These are phyloP conservation scores for Tangara arthus DNA, from an alignment of 2,797 vertebrate species.

Conservation along the genomic window DNA sequence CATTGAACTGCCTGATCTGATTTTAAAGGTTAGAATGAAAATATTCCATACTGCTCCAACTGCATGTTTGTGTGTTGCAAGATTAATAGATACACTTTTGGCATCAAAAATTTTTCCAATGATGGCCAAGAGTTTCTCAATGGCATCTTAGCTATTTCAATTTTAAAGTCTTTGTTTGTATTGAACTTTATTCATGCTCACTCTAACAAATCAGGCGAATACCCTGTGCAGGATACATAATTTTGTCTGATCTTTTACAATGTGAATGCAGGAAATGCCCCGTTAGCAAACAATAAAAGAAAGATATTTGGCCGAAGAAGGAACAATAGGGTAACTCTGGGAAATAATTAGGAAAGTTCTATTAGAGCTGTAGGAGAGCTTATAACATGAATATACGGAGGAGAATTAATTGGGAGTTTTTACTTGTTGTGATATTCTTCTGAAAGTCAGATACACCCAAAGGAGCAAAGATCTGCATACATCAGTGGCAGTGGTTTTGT, in stretches of 20 bases:
- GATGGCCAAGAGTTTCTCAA: not conserved
- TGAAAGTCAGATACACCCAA: not conserved
- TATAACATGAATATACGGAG: not conserved
- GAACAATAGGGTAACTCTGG: conserved; percentile 31
- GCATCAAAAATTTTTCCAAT: not conserved
- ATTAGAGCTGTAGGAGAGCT: not conserved
- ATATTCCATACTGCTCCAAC: not conserved
- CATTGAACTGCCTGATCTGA: not conserved
- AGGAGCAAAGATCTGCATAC: not conserved
- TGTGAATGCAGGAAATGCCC: conserved; percentile 16
- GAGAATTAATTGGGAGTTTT: not conserved
- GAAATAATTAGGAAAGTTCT: conserved; percentile 23
- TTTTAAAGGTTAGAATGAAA: not conserved
- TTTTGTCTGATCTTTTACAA: conserved; percentile 26
- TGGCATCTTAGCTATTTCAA: conserved; percentile 1
- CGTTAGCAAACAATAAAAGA: not conserved
- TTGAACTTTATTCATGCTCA: conserved; percentile 34
- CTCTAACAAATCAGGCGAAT: not conserved
- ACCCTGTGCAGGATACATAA: not conserved
- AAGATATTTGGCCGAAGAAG: not conserved
- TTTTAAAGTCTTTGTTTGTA: conserved; percentile 40
- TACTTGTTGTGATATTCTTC: not conserved
- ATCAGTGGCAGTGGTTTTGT: not conserved
- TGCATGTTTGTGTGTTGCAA: not conserved
- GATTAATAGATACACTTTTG: not conserved